Evolutionary conservation across 2,888 invertebrate species (phyloP).

Genomic region (Uloborus plumipes): DNA sequence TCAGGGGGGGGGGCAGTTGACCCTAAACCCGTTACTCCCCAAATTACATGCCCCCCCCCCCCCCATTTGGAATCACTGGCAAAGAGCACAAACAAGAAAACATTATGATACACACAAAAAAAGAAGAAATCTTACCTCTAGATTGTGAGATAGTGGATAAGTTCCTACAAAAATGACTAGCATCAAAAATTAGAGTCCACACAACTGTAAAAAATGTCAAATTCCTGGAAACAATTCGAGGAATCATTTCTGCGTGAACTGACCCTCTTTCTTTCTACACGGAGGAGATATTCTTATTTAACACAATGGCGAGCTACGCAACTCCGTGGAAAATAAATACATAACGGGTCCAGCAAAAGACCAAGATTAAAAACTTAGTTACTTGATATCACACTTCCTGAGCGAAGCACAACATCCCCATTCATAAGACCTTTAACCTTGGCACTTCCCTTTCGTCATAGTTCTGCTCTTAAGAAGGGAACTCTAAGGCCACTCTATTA

Average conservation of each 20-base stretch:
- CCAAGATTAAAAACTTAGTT: conserved; percentile 1
- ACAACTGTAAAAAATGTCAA: not conserved
- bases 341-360: too few species aligned
- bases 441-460: conserved; percentile 51
- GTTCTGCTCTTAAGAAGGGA: conserved; percentile 18
- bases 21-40: too few species aligned
- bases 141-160: not conserved
- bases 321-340: too few species aligned
- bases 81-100: too few species aligned
- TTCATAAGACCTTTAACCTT: conserved; percentile 62
- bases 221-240: not conserved
- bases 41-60: too few species aligned
- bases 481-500: not conserved
- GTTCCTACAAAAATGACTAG: not conserved
- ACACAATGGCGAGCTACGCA: too few species aligned
- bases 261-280: too few species aligned
- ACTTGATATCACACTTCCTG: conserved; percentile 61
- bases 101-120: too few species aligned
- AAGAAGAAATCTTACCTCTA: not conserved
- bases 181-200: conserved; percentile 1
- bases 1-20: too few species aligned
- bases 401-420: conserved; percentile 45
- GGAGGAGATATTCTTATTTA: too few species aligned
- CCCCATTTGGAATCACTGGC: too few species aligned
- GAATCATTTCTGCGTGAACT: not conserved